phyloP scores from a whole-genome alignment of 1,140 invertebrate species.

The Hyphantria cunea region DNA sequence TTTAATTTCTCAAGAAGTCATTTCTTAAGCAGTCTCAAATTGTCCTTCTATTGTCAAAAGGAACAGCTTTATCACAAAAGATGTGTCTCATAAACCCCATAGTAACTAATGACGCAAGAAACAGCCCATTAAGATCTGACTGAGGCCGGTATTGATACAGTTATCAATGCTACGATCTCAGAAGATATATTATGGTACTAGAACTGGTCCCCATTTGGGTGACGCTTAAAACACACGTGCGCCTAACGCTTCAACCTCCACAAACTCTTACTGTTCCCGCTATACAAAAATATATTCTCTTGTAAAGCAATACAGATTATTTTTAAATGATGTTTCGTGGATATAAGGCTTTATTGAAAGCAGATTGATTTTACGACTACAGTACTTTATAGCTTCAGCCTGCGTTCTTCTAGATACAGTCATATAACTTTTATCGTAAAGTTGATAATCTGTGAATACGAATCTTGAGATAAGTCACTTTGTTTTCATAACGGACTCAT shows the following conservation, averaged over 20 bases:
- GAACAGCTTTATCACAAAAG: conserved; percentile 7
- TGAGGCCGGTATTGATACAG: conserved; percentile 49
- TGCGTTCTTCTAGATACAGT: neutral
- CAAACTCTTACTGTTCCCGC: conserved; percentile 34
- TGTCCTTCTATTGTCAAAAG: neutral
- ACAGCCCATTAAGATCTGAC: conserved; percentile 55
- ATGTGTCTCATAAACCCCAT: conserved; percentile 28
- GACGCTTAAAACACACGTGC: conserved; percentile 71
- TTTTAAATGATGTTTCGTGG: conserved; percentile 1
- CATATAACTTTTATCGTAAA: conserved; percentile 34
- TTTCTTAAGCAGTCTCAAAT: no score
- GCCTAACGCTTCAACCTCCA: conserved; percentile 63
- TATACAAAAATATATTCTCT: conserved; percentile 37
- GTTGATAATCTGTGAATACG: conserved; percentile 10
- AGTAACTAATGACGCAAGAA: conserved; percentile 39
- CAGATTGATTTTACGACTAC: conserved; percentile 43
- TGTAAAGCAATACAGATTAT: conserved; percentile 21
- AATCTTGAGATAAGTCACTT: conserved; percentile 37
- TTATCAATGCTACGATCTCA: conserved; percentile 68
- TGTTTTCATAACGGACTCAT: conserved; percentile 36
- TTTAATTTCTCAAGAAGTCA: no score
- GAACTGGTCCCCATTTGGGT: conserved; percentile 69
- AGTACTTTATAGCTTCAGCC: conserved; percentile 48
- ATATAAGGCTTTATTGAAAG: conserved; percentile 50
- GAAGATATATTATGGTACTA: conserved; percentile 54